Conservation (phyloP, 1,140 invertebrate species). For the Trachymyrmex septentrionalis region DNA sequence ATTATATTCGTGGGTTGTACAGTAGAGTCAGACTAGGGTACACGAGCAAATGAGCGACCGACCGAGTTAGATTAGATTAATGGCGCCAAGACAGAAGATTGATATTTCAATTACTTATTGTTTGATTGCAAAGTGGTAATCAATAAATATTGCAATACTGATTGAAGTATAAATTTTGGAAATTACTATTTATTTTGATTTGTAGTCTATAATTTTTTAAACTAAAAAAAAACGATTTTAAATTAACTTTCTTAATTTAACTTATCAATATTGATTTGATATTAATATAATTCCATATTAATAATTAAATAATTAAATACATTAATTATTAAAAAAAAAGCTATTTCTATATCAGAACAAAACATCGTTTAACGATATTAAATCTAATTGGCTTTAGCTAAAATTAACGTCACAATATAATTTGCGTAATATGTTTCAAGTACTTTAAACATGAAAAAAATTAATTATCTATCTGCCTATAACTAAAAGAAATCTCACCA, state of each 20-base stretch:
- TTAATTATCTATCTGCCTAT: too few relatives aligned
- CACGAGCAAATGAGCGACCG: not conserved
- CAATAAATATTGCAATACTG: not conserved
- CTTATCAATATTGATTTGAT: not conserved
- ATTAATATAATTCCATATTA: not conserved
- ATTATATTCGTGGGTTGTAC: constrained; percentile 29
- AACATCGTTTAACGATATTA: not conserved
- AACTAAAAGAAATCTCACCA: not conserved
- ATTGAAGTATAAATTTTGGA: not conserved
- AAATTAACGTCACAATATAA: not conserved
- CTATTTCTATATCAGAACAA: not conserved
- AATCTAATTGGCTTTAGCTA: not conserved
- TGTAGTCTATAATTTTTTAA: not conserved
- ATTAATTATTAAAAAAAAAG: not conserved
- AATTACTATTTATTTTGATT: not conserved
- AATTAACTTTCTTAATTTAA: not conserved
- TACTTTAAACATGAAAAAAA: not conserved
- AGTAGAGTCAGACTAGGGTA: not conserved
- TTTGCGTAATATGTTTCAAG: not conserved
- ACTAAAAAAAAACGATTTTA: not conserved
- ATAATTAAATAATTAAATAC: not conserved
- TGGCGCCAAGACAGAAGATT: not conserved
- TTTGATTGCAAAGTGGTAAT: not conserved
- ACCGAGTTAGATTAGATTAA: constrained; percentile 15
- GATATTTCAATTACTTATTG: not conserved